A percentile compares a stretch with the other conserved stretches of the same genome.
Conservation (phyloP, 2,797 vertebrate genomes). For the Sparidentex hasta region DNA sequence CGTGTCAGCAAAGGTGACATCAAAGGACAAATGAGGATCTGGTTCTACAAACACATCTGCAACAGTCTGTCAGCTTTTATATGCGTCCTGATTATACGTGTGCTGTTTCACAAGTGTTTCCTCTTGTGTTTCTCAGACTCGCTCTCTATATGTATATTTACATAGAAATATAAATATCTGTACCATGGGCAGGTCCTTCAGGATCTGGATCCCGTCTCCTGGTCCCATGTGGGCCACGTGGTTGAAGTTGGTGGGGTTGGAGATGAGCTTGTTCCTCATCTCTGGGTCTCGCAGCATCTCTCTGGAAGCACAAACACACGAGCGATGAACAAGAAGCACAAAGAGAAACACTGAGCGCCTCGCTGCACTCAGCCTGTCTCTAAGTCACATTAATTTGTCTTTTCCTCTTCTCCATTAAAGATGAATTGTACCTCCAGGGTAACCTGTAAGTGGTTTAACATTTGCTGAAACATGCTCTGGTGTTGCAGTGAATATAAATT, state of each 20-base stretch:
- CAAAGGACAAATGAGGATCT: background rate
- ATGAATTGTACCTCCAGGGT: background rate
- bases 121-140: too few relatives aligned
- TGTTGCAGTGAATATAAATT: background rate
- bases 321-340: background rate
- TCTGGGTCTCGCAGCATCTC: slow-evolving; percentile 99
- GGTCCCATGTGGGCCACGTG: slow-evolving; percentile 99
- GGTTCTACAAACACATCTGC: slow-evolving; percentile 8
- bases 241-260: slow-evolving; percentile 99
- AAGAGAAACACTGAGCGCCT: too few relatives aligned
- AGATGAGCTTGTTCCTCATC: slow-evolving; percentile 99
- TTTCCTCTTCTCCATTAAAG: background rate
- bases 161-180: too few relatives aligned
- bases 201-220: slow-evolving; percentile 98
- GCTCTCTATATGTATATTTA: background rate
- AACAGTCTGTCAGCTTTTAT: background rate
- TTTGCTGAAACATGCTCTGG: background rate
- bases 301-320: slow-evolving; percentile 78
- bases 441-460: background rate
- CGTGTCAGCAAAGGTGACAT: slow-evolving; percentile 5
- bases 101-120: too few relatives aligned
- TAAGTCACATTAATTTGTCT: background rate
- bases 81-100: background rate
- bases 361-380: too few relatives aligned
- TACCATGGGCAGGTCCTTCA: slow-evolving; percentile 98